These are phyloP conservation scores for Hydractinia echinata DNA, from an alignment of 30 jellyfish, hydroid and myxozoan genomes.

Conservation along the genomic window DNA sequence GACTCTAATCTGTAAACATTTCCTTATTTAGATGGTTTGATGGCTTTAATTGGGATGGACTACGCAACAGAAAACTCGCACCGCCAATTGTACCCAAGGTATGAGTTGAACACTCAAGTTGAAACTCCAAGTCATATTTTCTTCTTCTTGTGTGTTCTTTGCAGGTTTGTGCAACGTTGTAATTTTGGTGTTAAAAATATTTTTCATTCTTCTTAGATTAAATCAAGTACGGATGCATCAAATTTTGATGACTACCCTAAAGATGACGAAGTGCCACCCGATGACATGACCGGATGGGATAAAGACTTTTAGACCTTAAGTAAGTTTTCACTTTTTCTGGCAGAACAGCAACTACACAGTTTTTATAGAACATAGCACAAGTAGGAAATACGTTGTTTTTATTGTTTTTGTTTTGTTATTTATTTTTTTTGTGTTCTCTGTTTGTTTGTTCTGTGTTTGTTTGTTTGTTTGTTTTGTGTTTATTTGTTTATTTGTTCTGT, in stretches of 20 bases:
- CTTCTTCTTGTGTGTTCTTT: no score
- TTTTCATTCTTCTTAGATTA: constrained; percentile 39
- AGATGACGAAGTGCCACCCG: constrained; percentile 99
- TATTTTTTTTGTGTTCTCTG: no score
- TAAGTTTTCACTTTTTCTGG: no score
- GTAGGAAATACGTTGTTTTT: no score
- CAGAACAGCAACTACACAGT: no score
- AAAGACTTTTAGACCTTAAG: constrained; percentile 60
- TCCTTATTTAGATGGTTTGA: constrained; percentile 84
- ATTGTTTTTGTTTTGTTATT: no score
- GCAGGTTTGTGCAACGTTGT: background rate
- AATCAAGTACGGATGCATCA: constrained; percentile 88
- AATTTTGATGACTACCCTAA: constrained; percentile 95
- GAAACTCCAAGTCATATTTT: no score
- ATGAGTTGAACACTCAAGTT: background rate
- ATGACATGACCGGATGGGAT: constrained; percentile 98
- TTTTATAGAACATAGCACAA: no score
- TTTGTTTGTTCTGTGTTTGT: no score
- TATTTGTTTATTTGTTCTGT: no score
- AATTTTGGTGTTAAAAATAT: background rate
- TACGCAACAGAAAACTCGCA: constrained; percentile 57
- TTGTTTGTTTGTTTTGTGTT: no score
- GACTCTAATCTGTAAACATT: background rate
- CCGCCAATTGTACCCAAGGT: constrained; percentile 97
- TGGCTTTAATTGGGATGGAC: constrained; percentile 99